Conservation (phyloP, 1,140 invertebrate species). For the Monomorium pharaonis region DNA sequence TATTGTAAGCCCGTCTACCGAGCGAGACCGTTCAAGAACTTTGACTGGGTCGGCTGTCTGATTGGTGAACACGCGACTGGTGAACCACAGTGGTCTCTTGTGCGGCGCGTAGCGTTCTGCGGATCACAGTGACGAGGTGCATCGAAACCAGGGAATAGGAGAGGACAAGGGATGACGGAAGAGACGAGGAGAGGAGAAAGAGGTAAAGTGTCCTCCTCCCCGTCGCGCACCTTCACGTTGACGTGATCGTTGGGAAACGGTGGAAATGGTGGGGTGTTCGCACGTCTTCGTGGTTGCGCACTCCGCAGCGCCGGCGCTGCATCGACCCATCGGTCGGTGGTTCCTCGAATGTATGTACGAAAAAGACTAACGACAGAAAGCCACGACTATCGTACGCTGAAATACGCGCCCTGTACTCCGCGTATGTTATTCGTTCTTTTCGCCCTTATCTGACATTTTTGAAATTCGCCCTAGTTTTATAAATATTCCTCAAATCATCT, state of each 20-base stretch:
- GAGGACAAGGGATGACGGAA: conserved; percentile 32
- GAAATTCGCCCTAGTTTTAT: neutral
- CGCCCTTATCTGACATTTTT: neutral
- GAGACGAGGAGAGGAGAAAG: conserved; percentile 26
- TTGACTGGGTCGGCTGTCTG: conserved; percentile 4
- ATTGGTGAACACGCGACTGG: conserved; percentile 49
- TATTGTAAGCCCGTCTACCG: conserved; percentile 6
- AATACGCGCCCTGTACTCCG: neutral
- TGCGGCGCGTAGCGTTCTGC: conserved; percentile 73
- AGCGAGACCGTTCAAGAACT: neutral
- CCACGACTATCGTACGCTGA: neutral
- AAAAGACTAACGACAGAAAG: conserved; percentile 27
- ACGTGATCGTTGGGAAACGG: conserved; percentile 65
- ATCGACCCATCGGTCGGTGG: conserved; percentile 73
- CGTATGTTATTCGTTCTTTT: neutral
- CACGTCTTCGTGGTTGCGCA: conserved; percentile 62
- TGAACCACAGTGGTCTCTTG: conserved; percentile 72
- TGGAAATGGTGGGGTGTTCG: conserved; percentile 58
- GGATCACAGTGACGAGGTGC: conserved; percentile 68
- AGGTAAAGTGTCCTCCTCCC: conserved; percentile 15
- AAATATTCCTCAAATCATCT: neutral
- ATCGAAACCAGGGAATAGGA: conserved; percentile 47
- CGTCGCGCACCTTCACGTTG: conserved; percentile 50
- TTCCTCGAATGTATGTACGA: conserved; percentile 47
- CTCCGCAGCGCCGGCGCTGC: conserved; percentile 77